Percentiles rank a stretch among this genome's conserved stretches.
phyloP scores from a whole-genome alignment of 1,140 invertebrate species.

The Laodelphax striatellus region DNA sequence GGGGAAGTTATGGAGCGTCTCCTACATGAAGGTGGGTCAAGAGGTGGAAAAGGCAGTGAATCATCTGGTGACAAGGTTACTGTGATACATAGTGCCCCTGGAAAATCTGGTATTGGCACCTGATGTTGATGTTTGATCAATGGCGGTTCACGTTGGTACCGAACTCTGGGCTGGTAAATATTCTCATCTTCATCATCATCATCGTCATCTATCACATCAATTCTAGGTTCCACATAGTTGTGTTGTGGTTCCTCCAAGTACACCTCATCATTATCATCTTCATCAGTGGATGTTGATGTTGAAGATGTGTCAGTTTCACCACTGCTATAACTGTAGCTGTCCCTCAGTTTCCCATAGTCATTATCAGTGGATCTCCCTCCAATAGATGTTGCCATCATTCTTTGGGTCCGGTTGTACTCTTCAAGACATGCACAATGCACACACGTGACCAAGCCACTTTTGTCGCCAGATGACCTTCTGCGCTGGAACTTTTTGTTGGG shows the following conservation, averaged over 20 bases:
- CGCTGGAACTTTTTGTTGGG: conserved; percentile 45
- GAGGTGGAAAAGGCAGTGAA: conserved; percentile 43
- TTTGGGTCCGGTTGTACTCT: conserved; percentile 19
- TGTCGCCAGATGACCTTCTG: conserved; percentile 46
- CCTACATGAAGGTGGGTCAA: conserved; percentile 29
- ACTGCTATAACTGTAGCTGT: conserved; percentile 12
- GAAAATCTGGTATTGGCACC: conserved; percentile 19
- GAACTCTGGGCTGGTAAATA: neutral
- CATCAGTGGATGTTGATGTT: conserved; percentile 27
- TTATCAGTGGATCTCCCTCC: neutral
- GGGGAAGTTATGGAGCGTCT: conserved; percentile 35
- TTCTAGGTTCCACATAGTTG: conserved; percentile 24
- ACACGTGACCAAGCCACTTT: conserved; percentile 39
- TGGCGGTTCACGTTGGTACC: neutral
- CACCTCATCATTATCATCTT: conserved; percentile 34
- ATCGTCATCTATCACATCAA: conserved; percentile 32
- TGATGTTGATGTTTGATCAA: neutral
- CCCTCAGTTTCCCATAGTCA: neutral
- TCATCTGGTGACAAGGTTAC: conserved; percentile 50
- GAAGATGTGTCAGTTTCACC: conserved; percentile 22
- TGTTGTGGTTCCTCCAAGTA: no score
- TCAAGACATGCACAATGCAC: conserved; percentile 48
- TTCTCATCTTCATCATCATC: conserved; percentile 26
- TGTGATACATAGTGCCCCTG: conserved; percentile 37
- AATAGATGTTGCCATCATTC: conserved; percentile 19